Conservation (phyloP, 2,113 vertebrate genomes). For the Hydrochoerus hydrochaeris region DNA sequence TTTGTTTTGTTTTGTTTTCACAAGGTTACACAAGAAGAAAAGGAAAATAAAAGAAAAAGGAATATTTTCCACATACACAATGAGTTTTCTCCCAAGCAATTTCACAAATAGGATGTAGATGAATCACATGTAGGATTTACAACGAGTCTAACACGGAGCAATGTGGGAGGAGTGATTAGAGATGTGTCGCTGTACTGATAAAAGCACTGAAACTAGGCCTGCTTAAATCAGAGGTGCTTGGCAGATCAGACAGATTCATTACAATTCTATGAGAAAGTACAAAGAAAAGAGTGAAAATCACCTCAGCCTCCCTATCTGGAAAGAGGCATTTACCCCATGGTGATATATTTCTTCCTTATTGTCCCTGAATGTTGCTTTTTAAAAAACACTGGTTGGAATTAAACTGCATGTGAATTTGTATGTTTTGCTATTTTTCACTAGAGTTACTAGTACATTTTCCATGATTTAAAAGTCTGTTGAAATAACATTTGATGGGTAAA, state of each 20-base stretch:
- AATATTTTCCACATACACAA: constrained; percentile 49
- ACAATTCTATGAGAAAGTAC: background rate
- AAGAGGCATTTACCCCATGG: background rate
- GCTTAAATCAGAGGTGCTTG: constrained; percentile 54
- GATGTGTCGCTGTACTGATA: constrained; percentile 43
- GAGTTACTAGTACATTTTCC: background rate
- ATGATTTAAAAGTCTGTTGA: background rate
- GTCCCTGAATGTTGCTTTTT: background rate
- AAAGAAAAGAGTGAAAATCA: background rate
- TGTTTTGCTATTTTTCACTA: background rate
- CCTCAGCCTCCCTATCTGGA: background rate
- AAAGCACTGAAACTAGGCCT: background rate
- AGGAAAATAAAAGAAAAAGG: background rate
- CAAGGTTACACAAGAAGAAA: background rate
- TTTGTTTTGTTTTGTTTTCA: background rate
- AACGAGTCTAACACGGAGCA: constrained; percentile 50
- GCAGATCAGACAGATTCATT: background rate
- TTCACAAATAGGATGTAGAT: constrained; percentile 61
- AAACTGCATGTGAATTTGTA: background rate
- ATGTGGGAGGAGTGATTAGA: constrained; percentile 64
- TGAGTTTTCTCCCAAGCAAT: constrained; percentile 59
- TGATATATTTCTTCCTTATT: background rate
- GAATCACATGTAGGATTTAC: constrained; percentile 71
- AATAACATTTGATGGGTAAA: background rate
- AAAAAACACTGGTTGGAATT: constrained; percentile 34